Conservation (phyloP, 2,113 vertebrate genomes). For the Sebastes schlegelii region DNA sequence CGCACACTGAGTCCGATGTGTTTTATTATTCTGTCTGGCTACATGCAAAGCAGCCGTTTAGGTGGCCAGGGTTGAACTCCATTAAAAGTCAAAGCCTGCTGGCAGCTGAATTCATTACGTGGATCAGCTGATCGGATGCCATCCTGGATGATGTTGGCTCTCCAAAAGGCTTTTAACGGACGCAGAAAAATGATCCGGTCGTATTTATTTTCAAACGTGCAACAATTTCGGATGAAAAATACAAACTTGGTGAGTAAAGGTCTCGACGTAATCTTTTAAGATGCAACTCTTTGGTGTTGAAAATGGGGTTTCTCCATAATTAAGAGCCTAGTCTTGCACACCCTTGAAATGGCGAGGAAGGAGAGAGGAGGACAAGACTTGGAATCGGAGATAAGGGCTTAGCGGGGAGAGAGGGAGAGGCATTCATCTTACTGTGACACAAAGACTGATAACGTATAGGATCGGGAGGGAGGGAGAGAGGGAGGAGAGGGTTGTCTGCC, state of each 20-base stretch:
- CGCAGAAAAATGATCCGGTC: not conserved
- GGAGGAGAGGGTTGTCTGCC: not conserved
- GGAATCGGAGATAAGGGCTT: constrained; percentile 65
- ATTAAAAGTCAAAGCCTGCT: not conserved
- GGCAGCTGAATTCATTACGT: not conserved
- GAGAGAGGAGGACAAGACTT: constrained; percentile 28
- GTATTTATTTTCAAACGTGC: not conserved
- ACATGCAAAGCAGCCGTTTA: not conserved
- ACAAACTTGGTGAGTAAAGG: not conserved
- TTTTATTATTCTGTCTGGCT: not conserved
- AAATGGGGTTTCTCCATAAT: constrained; percentile 48
- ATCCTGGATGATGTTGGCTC: not conserved
- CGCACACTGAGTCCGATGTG: not conserved
- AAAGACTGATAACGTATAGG: constrained; percentile 63
- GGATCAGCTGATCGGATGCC: not conserved
- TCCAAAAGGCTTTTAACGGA: no score
- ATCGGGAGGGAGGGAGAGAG: not conserved
- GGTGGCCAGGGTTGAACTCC: not conserved
- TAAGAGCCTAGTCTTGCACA: constrained; percentile 42
- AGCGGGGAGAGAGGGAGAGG: constrained; percentile 46
- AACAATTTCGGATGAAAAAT: not conserved
- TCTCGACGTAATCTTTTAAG: constrained; percentile 8
- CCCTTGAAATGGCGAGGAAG: constrained; percentile 54
- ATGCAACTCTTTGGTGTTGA: constrained; percentile 35
- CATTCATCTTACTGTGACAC: constrained; percentile 79